A percentile compares a stretch with the other conserved stretches of the same genome.
Conservation (phyloP, 2,888 invertebrate genomes). For the Caenorhabditis sp. region DNA sequence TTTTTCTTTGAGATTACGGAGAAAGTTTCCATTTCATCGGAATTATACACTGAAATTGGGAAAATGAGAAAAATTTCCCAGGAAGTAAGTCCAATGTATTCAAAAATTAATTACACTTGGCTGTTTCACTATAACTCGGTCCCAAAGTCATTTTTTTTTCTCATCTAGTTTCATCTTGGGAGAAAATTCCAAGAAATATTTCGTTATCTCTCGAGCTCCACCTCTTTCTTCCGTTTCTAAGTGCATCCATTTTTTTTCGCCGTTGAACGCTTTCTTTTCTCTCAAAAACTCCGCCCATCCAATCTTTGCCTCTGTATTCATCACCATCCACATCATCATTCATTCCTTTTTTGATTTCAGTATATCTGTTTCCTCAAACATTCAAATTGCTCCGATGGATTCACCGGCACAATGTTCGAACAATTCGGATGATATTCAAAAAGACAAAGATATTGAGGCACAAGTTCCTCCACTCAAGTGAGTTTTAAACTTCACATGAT, state of each 20-base stretch:
- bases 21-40: no score
- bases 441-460: neutral
- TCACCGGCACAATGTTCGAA: neutral
- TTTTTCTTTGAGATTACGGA: no score
- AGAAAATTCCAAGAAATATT: neutral
- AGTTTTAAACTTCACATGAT: no score
- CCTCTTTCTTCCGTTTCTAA: neutral
- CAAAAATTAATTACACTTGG: neutral
- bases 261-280: neutral
- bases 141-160: constrained; percentile 7
- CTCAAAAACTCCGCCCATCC: neutral
- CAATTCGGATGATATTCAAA: neutral
- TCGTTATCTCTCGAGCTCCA: neutral
- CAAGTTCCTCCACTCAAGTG: neutral
- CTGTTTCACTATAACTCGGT: neutral
- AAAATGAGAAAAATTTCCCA: no score
- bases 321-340: no score
- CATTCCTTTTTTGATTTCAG: neutral
- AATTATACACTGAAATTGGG: no score
- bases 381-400: neutral
- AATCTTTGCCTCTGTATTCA: no score
- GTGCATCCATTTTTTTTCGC: neutral
- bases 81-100: neutral
- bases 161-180: no score
- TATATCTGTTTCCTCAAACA: neutral